Base-by-base conservation (phyloP, 2,888 invertebrate genomes). In the Peribatodes rhomboidaria region DNA sequence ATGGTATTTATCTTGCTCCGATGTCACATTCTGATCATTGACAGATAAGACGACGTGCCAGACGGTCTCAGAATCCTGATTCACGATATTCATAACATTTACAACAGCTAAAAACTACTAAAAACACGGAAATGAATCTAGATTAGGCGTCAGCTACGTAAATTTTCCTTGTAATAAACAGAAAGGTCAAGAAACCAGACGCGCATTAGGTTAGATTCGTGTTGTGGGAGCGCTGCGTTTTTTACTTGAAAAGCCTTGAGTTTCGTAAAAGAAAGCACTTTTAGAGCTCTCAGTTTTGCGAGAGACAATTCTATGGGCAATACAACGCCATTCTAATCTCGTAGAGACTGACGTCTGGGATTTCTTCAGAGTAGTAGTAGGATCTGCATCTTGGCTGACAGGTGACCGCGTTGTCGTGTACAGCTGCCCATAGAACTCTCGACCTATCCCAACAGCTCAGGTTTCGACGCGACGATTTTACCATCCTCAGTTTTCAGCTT, bases 161-260 rank as follows among this genome's bases (percentile, higher is more conserved):
- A 52, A 37, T 64, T 59, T 71, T 67, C 66, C 69, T 63, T 64
- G 64, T 62, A 57, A 64, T 41, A 61, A 71, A 46, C 47, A 35
- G 44, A 65, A 71, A 69, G 67, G 67, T 68, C 64, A 64, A 62
- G 57, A 62, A 66, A 67, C 71, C 58, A 64, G 64, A 67, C 62
- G 53, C 22, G 31, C 54, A 35, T 50, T 47, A 11, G 58, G 18
- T 31, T n/a, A 44, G 37, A 54, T 33, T 54, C 7, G 35, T 49
- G 20, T 27, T 53, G 37, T 35, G 53, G 46, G 53, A 52, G 16
- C 35, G 22, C 42, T 47, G 18, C 44, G 9, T 41, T 55, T 50
- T 35, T 46, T 63, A 18, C 27, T 39, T 14, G 46, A 41, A 54
- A 54, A 50, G 52, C 54, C 22, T 16, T 41, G 41, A 16, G 6